Evolutionary conservation across 2,888 invertebrate genomes (phyloP).

Genomic region (Heliconius charithonia): DNA sequence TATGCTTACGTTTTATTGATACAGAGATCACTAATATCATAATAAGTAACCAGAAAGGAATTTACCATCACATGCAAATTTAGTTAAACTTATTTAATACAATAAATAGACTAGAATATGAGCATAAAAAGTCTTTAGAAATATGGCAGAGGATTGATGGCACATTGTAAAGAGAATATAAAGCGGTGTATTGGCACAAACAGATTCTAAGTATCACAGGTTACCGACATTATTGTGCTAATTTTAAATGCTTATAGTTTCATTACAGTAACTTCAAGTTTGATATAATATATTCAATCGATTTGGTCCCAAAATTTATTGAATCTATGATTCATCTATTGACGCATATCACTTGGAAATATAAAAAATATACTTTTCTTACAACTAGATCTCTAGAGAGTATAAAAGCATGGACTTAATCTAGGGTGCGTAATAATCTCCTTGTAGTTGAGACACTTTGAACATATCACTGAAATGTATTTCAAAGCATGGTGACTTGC

Average conservation of each 20-base stretch:
- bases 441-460: slow-evolving; percentile 75
- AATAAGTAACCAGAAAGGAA: slow-evolving; percentile 39
- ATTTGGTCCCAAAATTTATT: slow-evolving; percentile 57
- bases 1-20: slow-evolving; percentile 35
- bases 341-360: slow-evolving; percentile 51
- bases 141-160: slow-evolving; percentile 75
- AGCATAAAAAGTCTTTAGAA: slow-evolving; percentile 75
- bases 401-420: slow-evolving; percentile 52
- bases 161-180: slow-evolving; percentile 57
- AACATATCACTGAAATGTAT: slow-evolving; percentile 77
- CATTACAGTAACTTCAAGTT: slow-evolving; percentile 28
- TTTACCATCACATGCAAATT: slow-evolving; percentile 36
- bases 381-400: slow-evolving; percentile 47
- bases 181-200: slow-evolving; percentile 61
- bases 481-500: slow-evolving; percentile 80
- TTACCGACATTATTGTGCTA: slow-evolving; percentile 69
- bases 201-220: slow-evolving; percentile 71
- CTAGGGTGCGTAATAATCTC: slow-evolving; percentile 77
- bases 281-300: slow-evolving; percentile 42
- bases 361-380: slow-evolving; percentile 49
- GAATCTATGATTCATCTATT: slow-evolving; percentile 57
- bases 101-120: slow-evolving; percentile 81
- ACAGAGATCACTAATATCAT: slow-evolving; percentile 46
- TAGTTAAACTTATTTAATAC: slow-evolving; percentile 50
- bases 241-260: slow-evolving; percentile 37